Base-by-base conservation (phyloP, 2,113 vertebrate species). In the Elephantulus edwardii region DNA sequence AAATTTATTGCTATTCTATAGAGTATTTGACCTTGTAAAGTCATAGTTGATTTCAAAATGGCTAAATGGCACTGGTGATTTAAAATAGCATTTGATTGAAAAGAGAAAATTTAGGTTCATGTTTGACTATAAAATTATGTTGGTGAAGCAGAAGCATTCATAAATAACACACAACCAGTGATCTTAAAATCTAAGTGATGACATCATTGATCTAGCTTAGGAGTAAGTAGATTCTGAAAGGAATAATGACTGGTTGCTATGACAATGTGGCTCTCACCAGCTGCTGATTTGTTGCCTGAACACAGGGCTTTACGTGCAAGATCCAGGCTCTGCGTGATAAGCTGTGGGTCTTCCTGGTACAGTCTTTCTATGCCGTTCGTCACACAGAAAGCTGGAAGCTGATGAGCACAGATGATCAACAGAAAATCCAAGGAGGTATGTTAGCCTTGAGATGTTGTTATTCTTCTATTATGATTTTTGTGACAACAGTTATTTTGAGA, bases 221-320 rank as follows among this genome's bases (percentile, higher is more conserved):
- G 98, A 98, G 98, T 97, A 98, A 98, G 98, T 97, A 97, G 98
- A 98, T 98, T 98, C 98, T 72, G 97, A 97, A 97, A 98, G 97
- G 98, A 97, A 97, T 98, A 98, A 98, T 98, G 98, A 98, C 98
- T 98, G 98, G 99, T 99, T 99, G 98, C 99, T 98, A 99, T 98
- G 98, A 98, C 98, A 98, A 99, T 98, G 95, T 97, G 98, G 97
- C 97, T 98, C 98, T 98, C 97, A 98, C 98, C 99, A 98, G 98
- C 98, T 99, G 98, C 99, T 99, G 98, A 99, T 99, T 99, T 98
- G 98, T 98, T 98, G 91, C 98, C 98, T 97, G 97, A 97, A 98
- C 98, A 97, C 98, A 97, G 97, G 99, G 98, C 97, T 98, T 99
- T 98, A 98, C 98, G 97, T 97, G 97, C 97, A 98, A 97, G 97